Base-by-base conservation (phyloP, 2,113 vertebrate genomes). In the Mystacornis crossleyi region DNA sequence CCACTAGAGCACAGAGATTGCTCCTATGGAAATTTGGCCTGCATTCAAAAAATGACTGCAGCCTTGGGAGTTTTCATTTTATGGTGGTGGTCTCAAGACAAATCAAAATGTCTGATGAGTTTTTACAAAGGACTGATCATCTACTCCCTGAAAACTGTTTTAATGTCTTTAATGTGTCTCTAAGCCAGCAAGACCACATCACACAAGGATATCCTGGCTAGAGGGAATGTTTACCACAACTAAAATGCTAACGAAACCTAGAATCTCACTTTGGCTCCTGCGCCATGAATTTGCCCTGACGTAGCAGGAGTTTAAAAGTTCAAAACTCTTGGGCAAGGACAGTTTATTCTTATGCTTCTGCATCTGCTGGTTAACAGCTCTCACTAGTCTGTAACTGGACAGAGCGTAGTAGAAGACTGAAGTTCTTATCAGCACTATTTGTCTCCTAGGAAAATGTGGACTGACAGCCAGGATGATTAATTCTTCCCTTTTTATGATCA, bases 361-460 rank as follows among this genome's bases (percentile, higher is more conserved):
- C 29, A 70, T 38, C 18, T 50, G 14, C 12, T 42, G 6, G 5
- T 25, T 77, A 31, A 9, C 20, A 51, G 9, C 2, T 70, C 15
- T 23, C 15, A 4, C 26, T 57, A 58, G 17, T 29, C 50, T 73
- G 24, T 83, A 77, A 64, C 7, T 55, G 12, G 9, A 57, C n/a
- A 48, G 18, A 45, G 12, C 3, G 20, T 16, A 38, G 6, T 14
- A 64, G 40, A 60, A 72, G 23, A 43, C 23, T 57, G n/a, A 47
- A 84, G 26, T 7, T 70, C 26, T 54, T 84, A 34, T 7, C 0
- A 0, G 3, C 12, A 36, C 6, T 45, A 34, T 69, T 67, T 84
- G 2, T 47, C 9, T 71, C 28, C 80, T n/a, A 79, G 29, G 34
- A 71, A 78, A 81, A 65, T 47, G 29, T 29, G 14, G 28, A 13